A percentile compares a stretch with the other conserved stretches of the same genome.
Evolutionary conservation across 1,140 invertebrate genomes (phyloP).

Genomic region (Ganaspis sp.): DNA sequence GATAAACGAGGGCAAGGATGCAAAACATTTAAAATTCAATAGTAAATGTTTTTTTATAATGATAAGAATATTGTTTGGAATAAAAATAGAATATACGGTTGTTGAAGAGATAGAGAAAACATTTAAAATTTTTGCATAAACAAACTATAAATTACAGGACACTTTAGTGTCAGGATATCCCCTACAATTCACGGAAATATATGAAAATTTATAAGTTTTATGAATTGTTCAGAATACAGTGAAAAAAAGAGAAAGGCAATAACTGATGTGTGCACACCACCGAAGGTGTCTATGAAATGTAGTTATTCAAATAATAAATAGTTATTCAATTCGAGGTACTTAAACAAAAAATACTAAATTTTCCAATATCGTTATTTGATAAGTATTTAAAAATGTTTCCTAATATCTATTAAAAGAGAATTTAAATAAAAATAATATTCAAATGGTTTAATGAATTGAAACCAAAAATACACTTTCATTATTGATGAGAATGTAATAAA

Average conservation of each 20-base stretch:
- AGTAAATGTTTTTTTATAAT: neutral
- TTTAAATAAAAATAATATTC: too few species aligned
- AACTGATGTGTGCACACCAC: neutral
- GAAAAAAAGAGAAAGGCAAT: slow-evolving; percentile 13
- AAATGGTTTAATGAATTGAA: too few species aligned
- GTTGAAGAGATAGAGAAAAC: neutral
- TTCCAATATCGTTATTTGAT: too few species aligned
- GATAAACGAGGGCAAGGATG: too few species aligned
- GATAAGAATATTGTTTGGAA: too few species aligned
- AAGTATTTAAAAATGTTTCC: too few species aligned
- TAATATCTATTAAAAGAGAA: too few species aligned
- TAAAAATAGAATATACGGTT: too few species aligned
- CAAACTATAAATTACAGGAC: neutral
- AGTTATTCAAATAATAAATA: too few species aligned
- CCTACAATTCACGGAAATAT: neutral
- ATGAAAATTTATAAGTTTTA: neutral
- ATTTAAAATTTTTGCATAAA: neutral
- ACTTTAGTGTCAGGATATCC: neutral
- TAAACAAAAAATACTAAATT: neutral
- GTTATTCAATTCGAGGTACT: neutral
- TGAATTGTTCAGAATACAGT: neutral
- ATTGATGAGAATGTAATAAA: too few species aligned
- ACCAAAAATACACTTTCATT: too few species aligned
- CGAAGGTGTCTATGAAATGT: neutral
- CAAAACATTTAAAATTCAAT: too few species aligned